phyloP scores from a whole-genome alignment of 2,888 invertebrate species.

The Rotaria socialis region DNA sequence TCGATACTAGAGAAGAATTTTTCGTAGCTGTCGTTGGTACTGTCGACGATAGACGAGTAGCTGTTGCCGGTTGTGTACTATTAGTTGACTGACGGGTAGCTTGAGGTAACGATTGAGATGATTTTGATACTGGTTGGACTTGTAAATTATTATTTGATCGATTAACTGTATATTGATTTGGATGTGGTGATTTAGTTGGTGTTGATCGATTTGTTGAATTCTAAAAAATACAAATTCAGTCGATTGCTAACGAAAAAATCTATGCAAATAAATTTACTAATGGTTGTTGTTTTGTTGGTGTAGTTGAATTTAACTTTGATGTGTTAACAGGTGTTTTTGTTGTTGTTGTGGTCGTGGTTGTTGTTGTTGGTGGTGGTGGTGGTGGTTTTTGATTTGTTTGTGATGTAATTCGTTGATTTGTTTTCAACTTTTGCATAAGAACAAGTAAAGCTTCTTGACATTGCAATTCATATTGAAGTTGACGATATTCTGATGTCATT shows the following conservation, averaged over 20 bases:
- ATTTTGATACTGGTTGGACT: neutral
- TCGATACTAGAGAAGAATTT: neutral
- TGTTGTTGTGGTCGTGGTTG: neutral
- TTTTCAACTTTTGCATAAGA: slow-evolving; percentile 36
- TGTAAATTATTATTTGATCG: slow-evolving; percentile 9
- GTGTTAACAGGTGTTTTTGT: neutral
- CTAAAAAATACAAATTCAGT: neutral
- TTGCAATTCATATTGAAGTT: slow-evolving; percentile 35
- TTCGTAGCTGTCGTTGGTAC: neutral
- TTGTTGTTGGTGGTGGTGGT: neutral
- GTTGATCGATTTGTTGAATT: neutral
- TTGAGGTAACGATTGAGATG: neutral
- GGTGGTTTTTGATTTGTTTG: neutral
- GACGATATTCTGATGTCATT: slow-evolving; percentile 21
- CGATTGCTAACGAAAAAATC: neutral
- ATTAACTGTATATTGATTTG: slow-evolving; percentile 35
- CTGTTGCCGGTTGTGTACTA: neutral
- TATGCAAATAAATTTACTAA: neutral
- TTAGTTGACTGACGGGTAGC: neutral
- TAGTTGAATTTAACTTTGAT: slow-evolving; percentile 3
- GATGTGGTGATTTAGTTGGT: slow-evolving; percentile 10
- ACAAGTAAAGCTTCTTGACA: slow-evolving; percentile 16
- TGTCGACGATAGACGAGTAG: neutral
- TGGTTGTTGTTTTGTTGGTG: neutral
- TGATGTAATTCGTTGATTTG: neutral